Base-by-base conservation (phyloP, 2,797 vertebrate species). In the Amphiprion clarkii region DNA sequence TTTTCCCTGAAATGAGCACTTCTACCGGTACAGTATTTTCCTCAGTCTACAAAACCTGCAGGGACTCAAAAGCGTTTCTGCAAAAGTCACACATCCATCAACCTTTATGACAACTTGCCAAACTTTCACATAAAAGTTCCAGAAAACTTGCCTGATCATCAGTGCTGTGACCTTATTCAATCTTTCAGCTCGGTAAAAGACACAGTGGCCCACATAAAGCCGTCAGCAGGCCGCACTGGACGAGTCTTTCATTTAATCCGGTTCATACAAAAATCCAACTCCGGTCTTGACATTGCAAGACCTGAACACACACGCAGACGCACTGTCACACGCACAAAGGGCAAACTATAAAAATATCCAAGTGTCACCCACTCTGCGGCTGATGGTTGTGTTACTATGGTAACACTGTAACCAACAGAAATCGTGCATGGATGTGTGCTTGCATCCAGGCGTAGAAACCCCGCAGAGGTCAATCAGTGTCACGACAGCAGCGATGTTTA, bases 331-430 rank as follows among this genome's bases (percentile, higher is more conserved):
- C 71, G 74, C 65, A 87, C 62, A 86, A 83, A 87, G 83, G 88
- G 67, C 71, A 82, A 69, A 82, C 85, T 87, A 84, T 88, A 90
- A 90, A 91, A 90, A 92, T 88, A 90, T 78, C 87, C 71, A 66
- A 82, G 77, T 89, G 81, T 89, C 88, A 89, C 87, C 80, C 82
- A 85, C 86, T 90, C 83, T 66, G 71, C 27, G 19, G 76, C 82
- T 80, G 86, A 89, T 86, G 85, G 80, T 78, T 83, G 72, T 36
- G 89, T 92, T 90, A 76, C 92, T 72, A 93, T 92, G 88, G 91
- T 61, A 91, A 92, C 89, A 59, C 63, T 72, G 77, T 85, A 89
- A 84, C 83, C 79, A 88, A 89, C 79, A 85, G 78, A 80, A 73
- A 81, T 58, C 10, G 42, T 44, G 61, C 2, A 31, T 40, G 31